These are phyloP conservation scores for Brachyhypopomus occidentalis DNA, from an alignment of 2,113 vertebrate species.

Conservation along the genomic window DNA sequence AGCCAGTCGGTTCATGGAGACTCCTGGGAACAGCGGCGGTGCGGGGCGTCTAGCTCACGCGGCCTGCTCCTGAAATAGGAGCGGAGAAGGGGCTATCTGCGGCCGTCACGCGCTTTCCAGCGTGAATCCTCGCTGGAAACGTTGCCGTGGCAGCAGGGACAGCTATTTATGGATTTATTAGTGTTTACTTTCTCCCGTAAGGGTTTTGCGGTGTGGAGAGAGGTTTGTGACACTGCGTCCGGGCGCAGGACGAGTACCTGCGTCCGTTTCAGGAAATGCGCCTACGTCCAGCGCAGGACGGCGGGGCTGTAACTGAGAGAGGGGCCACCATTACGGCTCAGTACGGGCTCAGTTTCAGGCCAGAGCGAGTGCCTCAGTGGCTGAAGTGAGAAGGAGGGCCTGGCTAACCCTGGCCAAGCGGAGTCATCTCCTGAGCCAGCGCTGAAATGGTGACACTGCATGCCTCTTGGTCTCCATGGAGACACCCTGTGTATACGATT, in stretches of 20 bases:
- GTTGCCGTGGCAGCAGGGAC: conserved; percentile 30
- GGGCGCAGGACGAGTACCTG: conserved; percentile 52
- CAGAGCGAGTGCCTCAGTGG: background rate
- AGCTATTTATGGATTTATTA: conserved; percentile 59
- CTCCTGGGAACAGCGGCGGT: conserved; percentile 53
- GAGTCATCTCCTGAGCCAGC: background rate
- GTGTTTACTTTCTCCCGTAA: conserved; percentile 56
- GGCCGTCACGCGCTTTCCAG: conserved; percentile 49
- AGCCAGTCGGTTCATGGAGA: conserved; percentile 37
- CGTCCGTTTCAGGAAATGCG: no score
- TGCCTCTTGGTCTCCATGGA: background rate
- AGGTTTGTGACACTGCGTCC: background rate
- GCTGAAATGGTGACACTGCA: conserved; percentile 1
- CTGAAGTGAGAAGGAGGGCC: background rate
- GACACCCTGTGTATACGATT: conserved; percentile 25
- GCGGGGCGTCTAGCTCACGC: conserved; percentile 36
- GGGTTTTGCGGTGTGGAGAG: conserved; percentile 32
- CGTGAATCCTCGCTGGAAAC: conserved; percentile 59
- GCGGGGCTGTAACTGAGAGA: no score
- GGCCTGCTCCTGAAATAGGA: conserved; percentile 49
- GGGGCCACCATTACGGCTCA: no score
- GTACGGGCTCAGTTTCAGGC: no score
- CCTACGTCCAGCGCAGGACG: no score
- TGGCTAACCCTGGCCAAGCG: background rate
- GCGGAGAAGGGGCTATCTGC: conserved; percentile 42